Evolutionary conservation across 2,113 vertebrate genomes (phyloP), one percentile per base, ranked within the genome.

Genomic region (Xenopus laevis): DNA sequence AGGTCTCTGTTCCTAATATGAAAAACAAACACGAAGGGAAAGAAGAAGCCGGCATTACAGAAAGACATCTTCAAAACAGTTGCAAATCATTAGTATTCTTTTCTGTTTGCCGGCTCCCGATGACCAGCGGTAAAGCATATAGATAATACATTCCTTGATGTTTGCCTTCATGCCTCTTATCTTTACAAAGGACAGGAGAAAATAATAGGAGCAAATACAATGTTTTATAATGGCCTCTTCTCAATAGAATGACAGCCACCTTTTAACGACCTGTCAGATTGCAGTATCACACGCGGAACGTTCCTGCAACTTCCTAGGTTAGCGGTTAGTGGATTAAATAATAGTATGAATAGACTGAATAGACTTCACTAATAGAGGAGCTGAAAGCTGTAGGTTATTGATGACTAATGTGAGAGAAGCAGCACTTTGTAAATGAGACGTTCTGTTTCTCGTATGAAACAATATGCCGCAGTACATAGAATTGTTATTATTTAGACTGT

Each of bases 261-360:
- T 82, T 87, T 79, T 84, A 90, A 89, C 80, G 79, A 71, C 68
- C 85, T 84, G 82, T 82, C 87, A 85, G 72, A 84, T 85, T 83
- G 78, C 79, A 79, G 71, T 80, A 80, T 83, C 78, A 23, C 83
- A 86, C 82, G 81, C 82, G 79, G 79, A 84, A 85, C 71, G 45
- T 79, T 77, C 74, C 58, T 78, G 73, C 86, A 84, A 86, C 86
- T 85, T 82, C 21, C 55, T 52, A 0, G 84, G 83, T 89, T 84
- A 85, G 78, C 83, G 82, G 86, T 83, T 82, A 81, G 72, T 73
- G 0, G 0, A 75, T 82, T 78, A 81, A 80, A 85, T 82, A 86
- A 87, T 79, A 71, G 70, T 79, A 81, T 86, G 83, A 89, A 87
- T 85, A 75, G 82, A 52, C 75, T n/a, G 17, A 85, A 87, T 82